A percentile compares a stretch with the other conserved stretches of the same genome.
Conservation (phyloP, 2,113 vertebrate genomes). For the Pycnonotus jocosus region DNA sequence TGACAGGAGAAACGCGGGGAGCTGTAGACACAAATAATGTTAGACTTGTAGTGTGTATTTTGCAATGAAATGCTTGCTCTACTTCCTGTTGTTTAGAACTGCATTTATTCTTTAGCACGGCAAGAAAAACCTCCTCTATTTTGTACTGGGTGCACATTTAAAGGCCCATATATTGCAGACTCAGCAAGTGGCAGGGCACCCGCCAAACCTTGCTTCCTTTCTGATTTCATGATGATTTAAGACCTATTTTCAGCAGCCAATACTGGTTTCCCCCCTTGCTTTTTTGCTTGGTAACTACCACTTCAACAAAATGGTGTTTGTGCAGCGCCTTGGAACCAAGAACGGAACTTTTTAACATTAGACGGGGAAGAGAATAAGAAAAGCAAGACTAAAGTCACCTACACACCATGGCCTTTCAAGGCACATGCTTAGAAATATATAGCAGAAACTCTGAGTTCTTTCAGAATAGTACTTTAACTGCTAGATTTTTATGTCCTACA, state of each 20-base stretch:
- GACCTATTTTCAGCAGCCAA: constrained; percentile 39
- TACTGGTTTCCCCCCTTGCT: neutral
- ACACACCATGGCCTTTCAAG: neutral
- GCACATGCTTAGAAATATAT: neutral
- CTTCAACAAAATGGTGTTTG: constrained; percentile 36
- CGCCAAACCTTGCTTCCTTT: constrained; percentile 50
- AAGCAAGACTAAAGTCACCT: neutral
- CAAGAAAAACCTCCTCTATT: constrained; percentile 32
- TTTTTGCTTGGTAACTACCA: constrained; percentile 7
- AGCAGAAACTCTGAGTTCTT: neutral
- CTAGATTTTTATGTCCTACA: neutral
- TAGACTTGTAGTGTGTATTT: neutral
- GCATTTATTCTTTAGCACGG: constrained; percentile 48
- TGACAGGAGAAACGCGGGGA: neutral
- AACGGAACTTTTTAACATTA: neutral
- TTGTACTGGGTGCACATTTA: neutral
- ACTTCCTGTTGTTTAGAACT: constrained; percentile 60
- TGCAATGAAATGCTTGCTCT: constrained; percentile 52
- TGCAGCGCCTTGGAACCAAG: neutral
- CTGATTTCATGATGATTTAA: constrained; percentile 52
- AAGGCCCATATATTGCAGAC: constrained; percentile 36
- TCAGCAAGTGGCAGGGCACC: constrained; percentile 42
- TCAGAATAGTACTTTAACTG: neutral
- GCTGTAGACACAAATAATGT: constrained; percentile 35
- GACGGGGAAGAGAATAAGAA: neutral